Evolutionary conservation across 2,797 vertebrate genomes (phyloP).

Genomic region (Cirrhinus molitorella): DNA sequence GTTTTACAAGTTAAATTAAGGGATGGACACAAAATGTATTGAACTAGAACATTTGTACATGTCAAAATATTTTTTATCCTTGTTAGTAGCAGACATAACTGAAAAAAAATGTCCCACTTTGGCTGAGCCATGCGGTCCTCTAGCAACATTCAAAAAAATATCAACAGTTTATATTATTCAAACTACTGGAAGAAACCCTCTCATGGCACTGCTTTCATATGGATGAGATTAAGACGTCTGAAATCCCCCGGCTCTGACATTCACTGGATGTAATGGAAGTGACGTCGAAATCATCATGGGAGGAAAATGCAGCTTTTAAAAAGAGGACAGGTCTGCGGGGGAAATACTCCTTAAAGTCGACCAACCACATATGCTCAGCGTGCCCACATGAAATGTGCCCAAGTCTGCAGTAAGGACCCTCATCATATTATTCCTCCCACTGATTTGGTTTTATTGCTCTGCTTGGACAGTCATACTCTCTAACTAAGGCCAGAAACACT

Average conservation of each 20-base stretch:
- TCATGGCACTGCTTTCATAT: slow-evolving; percentile 34
- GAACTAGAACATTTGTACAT: background rate
- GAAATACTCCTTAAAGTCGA: background rate
- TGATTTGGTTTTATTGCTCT: background rate
- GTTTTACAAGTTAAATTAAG: background rate
- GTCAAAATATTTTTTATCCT: background rate
- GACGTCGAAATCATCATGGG: slow-evolving; percentile 7
- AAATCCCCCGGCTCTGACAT: slow-evolving; percentile 23
- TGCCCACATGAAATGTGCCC: background rate
- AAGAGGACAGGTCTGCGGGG: slow-evolving; percentile 18
- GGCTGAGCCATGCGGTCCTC: background rate
- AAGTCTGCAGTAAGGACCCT: background rate
- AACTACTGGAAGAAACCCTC: slow-evolving; percentile 1
- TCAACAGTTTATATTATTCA: slow-evolving; percentile 13
- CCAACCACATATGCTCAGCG: background rate
- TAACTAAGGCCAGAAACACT: background rate
- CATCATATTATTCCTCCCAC: slow-evolving; percentile 30
- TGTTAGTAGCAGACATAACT: background rate
- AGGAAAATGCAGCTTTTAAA: slow-evolving; percentile 22
- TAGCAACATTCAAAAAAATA: slow-evolving; percentile 32
- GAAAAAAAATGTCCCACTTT: background rate
- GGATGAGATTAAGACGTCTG: slow-evolving; percentile 19
- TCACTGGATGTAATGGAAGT: slow-evolving; percentile 34
- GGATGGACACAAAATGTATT: background rate
- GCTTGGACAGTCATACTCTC: slow-evolving; percentile 21